A percentile compares a stretch with the other conserved stretches of the same genome.
These are phyloP conservation scores for Myotis pilosus DNA, from an alignment of 2,797 vertebrate genomes.

Conservation along the genomic window DNA sequence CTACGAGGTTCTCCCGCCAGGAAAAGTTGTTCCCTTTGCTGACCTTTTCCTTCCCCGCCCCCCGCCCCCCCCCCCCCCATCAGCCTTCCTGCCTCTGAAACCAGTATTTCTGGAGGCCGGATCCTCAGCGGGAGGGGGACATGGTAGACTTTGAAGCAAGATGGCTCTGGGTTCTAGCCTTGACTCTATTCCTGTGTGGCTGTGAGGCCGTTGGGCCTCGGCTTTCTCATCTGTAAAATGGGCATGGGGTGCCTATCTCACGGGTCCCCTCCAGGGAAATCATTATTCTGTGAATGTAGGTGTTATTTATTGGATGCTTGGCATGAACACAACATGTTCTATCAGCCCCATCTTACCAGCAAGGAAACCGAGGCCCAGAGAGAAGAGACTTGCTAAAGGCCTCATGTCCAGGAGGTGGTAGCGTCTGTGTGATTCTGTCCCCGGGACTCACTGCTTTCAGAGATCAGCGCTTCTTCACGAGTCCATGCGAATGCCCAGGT, in stretches of 20 bases:
- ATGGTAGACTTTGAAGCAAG: neutral
- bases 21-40: neutral
- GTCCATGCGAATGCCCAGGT: neutral
- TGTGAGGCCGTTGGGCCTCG: neutral
- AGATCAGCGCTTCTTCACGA: fast-evolving
- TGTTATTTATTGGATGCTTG: neutral
- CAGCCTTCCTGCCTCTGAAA: neutral
- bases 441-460: neutral
- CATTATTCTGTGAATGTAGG: too few relatives aligned
- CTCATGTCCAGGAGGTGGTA: fast-evolving
- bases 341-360: neutral
- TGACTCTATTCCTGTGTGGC: neutral
- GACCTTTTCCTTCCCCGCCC: neutral
- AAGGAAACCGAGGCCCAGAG: neutral
- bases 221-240: neutral
- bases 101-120: neutral
- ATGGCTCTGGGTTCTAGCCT: neutral
- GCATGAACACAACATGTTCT: neutral
- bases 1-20: neutral
- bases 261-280: neutral
- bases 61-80: fast-evolving
- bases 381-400: neutral
- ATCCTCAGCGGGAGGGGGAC: neutral
- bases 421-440: fast-evolving
- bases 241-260: neutral